Base-by-base conservation (phyloP, 2,113 vertebrate genomes). In the Microcebus ravelobensis region DNA sequence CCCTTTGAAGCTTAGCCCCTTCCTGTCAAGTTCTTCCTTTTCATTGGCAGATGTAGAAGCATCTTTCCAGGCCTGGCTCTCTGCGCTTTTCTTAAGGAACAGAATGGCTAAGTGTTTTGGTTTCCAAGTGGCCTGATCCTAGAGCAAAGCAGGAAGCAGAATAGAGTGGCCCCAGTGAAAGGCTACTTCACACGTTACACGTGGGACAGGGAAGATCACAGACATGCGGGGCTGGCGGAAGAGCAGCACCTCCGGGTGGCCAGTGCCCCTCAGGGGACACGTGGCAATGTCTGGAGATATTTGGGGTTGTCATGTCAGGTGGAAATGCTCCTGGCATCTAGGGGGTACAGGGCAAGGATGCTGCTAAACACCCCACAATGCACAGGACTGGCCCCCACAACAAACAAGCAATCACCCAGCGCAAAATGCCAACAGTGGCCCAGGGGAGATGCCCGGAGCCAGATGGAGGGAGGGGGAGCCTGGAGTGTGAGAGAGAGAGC, bases 381-480 rank as follows among this genome's bases (percentile, higher is more conserved):
- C 27, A 59, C 11, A 48, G n/a, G 21, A 17, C 59, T 31, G 50
- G 81, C n/a, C 31, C n/a, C 76, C 3, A 21, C 7, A 61, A 39
- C 12, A 34, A 61, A 39, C 12, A 34, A 63, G 17, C 59, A 65
- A 20, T 12, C 11, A 27, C 25, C 48, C 1, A 2, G 31, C 48
- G 59, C 82, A 31, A 36, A 50, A 70, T 6, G 45, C 11, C 84
- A 25, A 2, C 0, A 17, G 45, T 25, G 17, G 65, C 57, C 20
- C 31, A 48, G n/a, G 21, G 10, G 39, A 80, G 45, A n/a, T 34
- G 6, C 17, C 45, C 48, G 18, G 45, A 90, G 68, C 71, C 71
- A 36, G 42, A 36, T 12, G 1, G n/a, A 63, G 1, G 25, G 29
- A 7, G 3, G 34, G 18, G 8, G 39, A 25, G 6, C 9, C 0